Conservation (phyloP, 2,888 invertebrate genomes). For the Galerucella calmariensis region DNA sequence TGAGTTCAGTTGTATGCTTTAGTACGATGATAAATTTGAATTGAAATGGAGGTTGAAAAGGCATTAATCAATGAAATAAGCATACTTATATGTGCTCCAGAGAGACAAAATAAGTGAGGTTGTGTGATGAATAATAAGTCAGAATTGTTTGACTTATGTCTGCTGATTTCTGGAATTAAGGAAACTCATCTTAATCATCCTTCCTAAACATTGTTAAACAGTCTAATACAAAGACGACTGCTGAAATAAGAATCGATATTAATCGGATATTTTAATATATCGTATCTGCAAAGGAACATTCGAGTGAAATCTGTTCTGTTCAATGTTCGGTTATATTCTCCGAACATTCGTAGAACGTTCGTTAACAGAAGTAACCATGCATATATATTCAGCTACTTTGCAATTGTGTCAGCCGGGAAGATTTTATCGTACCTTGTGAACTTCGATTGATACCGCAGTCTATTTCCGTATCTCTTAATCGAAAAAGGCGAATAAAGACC, state of each 20-base stretch:
- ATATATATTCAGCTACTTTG: constrained; percentile 36
- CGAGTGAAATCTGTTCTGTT: constrained; percentile 35
- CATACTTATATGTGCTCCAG: too few relatives aligned
- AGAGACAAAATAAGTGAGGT: too few relatives aligned
- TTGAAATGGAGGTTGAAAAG: too few relatives aligned
- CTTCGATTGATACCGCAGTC: constrained; percentile 39
- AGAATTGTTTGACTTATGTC: too few relatives aligned
- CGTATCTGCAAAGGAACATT: constrained; percentile 31
- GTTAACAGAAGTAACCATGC: constrained; percentile 34
- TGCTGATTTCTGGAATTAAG: background rate
- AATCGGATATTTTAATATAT: constrained; percentile 32
- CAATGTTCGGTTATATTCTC: constrained; percentile 34
- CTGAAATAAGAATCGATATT: constrained; percentile 32
- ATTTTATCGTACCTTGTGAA: constrained; percentile 38
- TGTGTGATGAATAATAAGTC: too few relatives aligned
- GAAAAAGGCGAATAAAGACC: constrained; percentile 39
- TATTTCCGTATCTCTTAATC: constrained; percentile 35
- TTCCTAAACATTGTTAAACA: background rate
- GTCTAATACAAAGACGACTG: constrained; percentile 14
- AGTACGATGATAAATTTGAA: too few relatives aligned
- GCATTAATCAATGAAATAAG: too few relatives aligned
- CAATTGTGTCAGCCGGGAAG: constrained; percentile 36
- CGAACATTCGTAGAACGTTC: constrained; percentile 31
- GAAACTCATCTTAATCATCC: too few relatives aligned
- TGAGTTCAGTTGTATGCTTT: too few relatives aligned